Conservation (phyloP, 2,113 vertebrate species). For the Tyrannus savana region DNA sequence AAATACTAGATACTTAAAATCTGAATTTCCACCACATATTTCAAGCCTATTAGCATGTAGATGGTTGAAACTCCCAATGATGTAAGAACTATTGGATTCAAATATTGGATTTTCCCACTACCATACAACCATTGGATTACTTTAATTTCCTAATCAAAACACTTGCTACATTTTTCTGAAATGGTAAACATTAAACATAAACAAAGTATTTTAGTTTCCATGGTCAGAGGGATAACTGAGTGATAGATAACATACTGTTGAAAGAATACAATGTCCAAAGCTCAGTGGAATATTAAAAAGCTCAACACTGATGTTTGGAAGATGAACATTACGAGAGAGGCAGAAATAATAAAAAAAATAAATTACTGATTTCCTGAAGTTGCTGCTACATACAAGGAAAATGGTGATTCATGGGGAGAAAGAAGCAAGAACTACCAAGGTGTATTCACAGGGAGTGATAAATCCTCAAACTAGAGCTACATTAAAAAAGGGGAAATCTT, state of each 20-base stretch:
- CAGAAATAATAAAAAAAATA: background rate
- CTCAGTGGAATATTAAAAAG: background rate
- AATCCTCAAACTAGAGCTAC: background rate
- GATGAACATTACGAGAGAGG: background rate
- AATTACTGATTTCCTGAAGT: background rate
- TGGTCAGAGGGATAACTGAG: background rate
- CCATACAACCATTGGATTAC: background rate
- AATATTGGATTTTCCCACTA: background rate
- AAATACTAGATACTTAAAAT: background rate
- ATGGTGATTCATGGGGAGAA: background rate
- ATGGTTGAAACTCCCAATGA: background rate
- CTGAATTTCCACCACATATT: background rate
- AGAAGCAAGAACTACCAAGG: background rate
- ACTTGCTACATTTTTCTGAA: background rate
- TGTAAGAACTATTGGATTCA: background rate
- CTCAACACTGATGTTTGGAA: background rate
- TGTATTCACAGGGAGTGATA: background rate
- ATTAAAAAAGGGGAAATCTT: background rate
- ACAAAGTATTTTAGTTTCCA: background rate
- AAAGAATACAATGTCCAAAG: background rate
- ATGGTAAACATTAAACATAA: background rate
- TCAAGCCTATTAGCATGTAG: background rate
- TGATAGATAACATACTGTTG: background rate
- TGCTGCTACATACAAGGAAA: background rate
- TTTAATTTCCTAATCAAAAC: background rate